Evolutionary conservation across 2,113 vertebrate species (phyloP), one percentile per base, ranked within the genome.

Genomic region (Piprites chloris): DNA sequence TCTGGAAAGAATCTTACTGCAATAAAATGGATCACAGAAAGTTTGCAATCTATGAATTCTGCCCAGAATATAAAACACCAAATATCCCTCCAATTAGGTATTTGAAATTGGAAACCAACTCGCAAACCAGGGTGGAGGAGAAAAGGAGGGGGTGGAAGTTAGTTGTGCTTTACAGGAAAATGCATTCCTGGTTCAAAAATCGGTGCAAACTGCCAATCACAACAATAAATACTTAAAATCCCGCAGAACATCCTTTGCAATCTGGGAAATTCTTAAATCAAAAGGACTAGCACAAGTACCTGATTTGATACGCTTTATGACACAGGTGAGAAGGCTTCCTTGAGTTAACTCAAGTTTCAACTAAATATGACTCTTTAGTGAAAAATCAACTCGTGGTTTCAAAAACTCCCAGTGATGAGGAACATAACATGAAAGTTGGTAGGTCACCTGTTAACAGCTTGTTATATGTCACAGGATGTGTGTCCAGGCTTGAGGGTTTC

Each of bases 11-110:
- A 92, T 68, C 44, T 77, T 90, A n/a, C 37, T 85, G 76, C 71
- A 89, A 91, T 83, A 88, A 95, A 92, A 96, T 39, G 39, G 63
- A 95, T 95, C 77, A 89, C 72, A 85, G 89, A 71, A 73, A 55
- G 37, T 39, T 75, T 87, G 86, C 89, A 77, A 75, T 90, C 56
- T 75, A 33, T 73, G 56, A 81, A 89, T 95, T 92, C 67, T 91
- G 32, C 41, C 59, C 46, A 50, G 37, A 77, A 81, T 78, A 91
- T 28, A 93, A 95, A 92, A 46, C 35, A 76, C 26, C 5, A 32
- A 79, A 82, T 41, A 47, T 75, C 93, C 52, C 81, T 92, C 67
- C 23, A 68, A 42, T 55, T 79, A 67, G 68, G 19, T 78, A 89
- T 63, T n/a, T 81, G 61, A 84, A 96, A 80, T n/a, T 81, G 66